Evolutionary conservation across 2,888 invertebrate species (phyloP).

Genomic region (Phyllotreta striolata): DNA sequence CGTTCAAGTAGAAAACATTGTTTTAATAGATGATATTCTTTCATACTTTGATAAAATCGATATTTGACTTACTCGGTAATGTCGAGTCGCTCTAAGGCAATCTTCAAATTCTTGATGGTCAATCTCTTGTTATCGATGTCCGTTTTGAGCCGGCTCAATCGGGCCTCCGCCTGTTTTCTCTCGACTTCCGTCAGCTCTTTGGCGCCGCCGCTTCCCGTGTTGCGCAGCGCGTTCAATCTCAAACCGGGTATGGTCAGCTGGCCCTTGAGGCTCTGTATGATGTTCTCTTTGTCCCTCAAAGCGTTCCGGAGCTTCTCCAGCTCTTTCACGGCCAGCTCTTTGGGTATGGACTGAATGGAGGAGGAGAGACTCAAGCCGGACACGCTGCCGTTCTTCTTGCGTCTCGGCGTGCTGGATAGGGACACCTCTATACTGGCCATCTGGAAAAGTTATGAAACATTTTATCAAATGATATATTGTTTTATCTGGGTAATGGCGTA

Average conservation of each 20-base stretch:
- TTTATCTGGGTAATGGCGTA: no score
- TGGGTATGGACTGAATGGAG: conserved; percentile 55
- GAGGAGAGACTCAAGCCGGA: conserved; percentile 53
- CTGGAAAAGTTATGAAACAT: conserved; percentile 61
- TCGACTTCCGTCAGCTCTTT: conserved; percentile 64
- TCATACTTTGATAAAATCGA: no score
- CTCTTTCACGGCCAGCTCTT: conserved; percentile 66
- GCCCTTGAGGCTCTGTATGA: conserved; percentile 79
- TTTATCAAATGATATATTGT: no score
- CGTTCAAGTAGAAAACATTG: no score
- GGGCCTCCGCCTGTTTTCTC: conserved; percentile 67
- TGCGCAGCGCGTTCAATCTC: conserved; percentile 43
- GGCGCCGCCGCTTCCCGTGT: conserved; percentile 50
- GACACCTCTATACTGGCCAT: conserved; percentile 89
- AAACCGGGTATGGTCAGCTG: conserved; percentile 69
- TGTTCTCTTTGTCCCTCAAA: conserved; percentile 80
- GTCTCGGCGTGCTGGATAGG: conserved; percentile 69
- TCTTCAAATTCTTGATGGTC: conserved; percentile 82
- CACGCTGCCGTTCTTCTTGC: conserved; percentile 64
- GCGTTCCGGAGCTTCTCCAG: conserved; percentile 75
- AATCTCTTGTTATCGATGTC: conserved; percentile 82
- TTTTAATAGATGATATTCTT: no score
- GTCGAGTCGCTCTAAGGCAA: conserved; percentile 82
- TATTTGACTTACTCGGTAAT: conserved; percentile 92
- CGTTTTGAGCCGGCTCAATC: conserved; percentile 66